Conservation (phyloP, 2,113 vertebrate genomes). For the Alosa alosa region DNA sequence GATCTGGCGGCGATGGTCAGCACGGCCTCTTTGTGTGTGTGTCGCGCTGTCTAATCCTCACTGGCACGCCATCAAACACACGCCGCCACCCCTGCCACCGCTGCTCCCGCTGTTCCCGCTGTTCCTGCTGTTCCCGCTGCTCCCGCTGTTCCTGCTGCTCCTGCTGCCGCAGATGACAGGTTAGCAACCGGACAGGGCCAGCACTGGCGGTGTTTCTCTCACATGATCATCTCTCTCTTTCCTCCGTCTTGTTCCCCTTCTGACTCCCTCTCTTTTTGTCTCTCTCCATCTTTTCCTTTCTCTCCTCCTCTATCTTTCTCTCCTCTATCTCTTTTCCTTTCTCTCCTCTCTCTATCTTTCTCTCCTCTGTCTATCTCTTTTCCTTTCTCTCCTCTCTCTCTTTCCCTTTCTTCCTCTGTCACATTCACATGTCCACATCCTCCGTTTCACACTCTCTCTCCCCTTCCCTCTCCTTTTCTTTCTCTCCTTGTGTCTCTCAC, state of each 20-base stretch:
- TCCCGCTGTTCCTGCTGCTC: no score
- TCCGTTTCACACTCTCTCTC: background rate
- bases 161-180: background rate
- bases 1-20: conserved; percentile 16
- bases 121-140: no score
- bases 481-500: background rate
- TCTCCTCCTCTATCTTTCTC: background rate
- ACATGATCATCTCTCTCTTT: background rate
- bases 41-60: conserved; percentile 45
- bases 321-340: background rate
- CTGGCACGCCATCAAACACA: conserved; percentile 53
- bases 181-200: background rate
- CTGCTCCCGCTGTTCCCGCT: no score
- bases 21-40: conserved; percentile 26
- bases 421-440: background rate
- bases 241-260: background rate
- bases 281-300: background rate
- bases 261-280: background rate
- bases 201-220: background rate
- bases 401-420: background rate
- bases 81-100: background rate
- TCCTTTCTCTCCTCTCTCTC: background rate
- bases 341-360: background rate
- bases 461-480: background rate
- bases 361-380: background rate